Base-by-base conservation (phyloP, 2,888 invertebrate genomes). In the Cinara cedri region DNA sequence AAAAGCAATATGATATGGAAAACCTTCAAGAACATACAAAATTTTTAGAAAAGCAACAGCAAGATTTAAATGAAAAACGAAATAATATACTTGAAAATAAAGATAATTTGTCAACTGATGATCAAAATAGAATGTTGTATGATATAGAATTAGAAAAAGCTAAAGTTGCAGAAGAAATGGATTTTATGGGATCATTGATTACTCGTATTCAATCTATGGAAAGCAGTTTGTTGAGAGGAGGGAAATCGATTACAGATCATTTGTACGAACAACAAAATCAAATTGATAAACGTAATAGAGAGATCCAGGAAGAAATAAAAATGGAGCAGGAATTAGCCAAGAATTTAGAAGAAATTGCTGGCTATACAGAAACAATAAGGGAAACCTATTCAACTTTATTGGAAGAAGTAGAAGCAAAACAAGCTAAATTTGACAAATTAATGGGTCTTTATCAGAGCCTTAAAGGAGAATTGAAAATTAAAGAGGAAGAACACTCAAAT, bases 361-460 rank as follows among this genome's bases (percentile, higher is more conserved):
- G 98, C 85, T 94, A 93, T 19, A 94, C 96, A 16, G 88, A 93
- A 70, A 97, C 95, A 84, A 91, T 98, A 78, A 92, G 93, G 81
- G 95, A 93, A 84, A 97, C 96, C 0, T 98, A 95, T 85, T 90
- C 94, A 11, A 94, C 93, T 72, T 87, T 99, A 80, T 96, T 97
- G 85, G 97, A 97, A 85, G 98, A 98, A 87, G 97, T 98, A 1
- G 98, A 99, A 85, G 91, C 95, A 81, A 99, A 98, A 86, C 94
- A 97, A 34, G 94, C 93, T 84, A 96, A 97, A 86, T 87, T 98
- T 76, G 95, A 96, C 85, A 95, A 97, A 86, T 90, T 98, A 84
- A 92, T 95, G 84, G 89, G 91, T 19, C 96, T 96, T 86, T 89
- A 94, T 85, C 90, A 92, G 85, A 88, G 86, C 34, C 87, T 88